Conservation (phyloP, 2,113 vertebrate species). For the Prinia subflava region DNA sequence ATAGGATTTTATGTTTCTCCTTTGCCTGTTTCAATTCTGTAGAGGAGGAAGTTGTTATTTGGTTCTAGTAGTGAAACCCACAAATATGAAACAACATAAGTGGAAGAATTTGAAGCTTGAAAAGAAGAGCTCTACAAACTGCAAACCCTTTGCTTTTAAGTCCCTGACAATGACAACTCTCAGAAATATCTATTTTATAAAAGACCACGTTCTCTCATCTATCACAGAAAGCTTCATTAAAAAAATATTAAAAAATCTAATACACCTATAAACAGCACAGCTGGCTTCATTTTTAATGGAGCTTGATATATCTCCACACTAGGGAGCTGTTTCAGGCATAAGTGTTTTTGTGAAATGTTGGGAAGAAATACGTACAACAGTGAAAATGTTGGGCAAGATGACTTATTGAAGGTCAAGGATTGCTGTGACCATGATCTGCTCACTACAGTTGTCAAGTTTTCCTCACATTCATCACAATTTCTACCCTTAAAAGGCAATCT, state of each 20-base stretch:
- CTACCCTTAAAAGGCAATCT: not conserved
- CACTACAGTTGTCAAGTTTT: not conserved
- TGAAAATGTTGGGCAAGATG: not conserved
- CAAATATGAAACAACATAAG: not conserved
- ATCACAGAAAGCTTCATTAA: not conserved
- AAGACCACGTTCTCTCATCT: not conserved
- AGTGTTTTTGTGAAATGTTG: not conserved
- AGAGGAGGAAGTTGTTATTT: not conserved
- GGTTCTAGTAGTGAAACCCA: not conserved
- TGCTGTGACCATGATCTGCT: not conserved
- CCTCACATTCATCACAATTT: not conserved
- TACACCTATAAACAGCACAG: not conserved
- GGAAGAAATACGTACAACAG: not conserved
- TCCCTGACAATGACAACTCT: not conserved
- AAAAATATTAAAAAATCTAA: not conserved
- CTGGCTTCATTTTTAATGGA: conserved; percentile 37
- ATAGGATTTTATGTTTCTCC: not conserved
- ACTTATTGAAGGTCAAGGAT: not conserved
- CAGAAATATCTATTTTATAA: not conserved
- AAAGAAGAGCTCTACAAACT: not conserved
- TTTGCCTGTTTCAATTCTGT: not conserved
- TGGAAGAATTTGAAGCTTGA: not conserved
- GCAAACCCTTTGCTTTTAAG: not conserved
- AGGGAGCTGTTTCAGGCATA: not conserved
- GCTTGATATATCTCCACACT: not conserved